Evolutionary conservation across 2,113 vertebrate genomes (phyloP).

Genomic region (Ibidorhyncha struthersii): DNA sequence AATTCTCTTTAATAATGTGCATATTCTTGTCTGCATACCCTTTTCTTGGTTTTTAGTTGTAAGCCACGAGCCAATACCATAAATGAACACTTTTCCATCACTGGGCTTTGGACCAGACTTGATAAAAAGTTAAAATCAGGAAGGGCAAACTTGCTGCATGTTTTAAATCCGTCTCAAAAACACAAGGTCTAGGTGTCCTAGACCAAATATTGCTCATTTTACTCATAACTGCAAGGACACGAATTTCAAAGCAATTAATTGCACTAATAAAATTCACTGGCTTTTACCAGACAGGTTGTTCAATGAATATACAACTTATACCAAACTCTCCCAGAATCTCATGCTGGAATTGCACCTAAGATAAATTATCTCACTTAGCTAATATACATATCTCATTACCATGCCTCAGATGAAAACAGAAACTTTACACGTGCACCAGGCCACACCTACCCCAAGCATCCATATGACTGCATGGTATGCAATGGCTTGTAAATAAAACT

Average conservation of each 20-base stretch:
- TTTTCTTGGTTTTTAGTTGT: neutral
- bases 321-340: neutral
- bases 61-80: neutral
- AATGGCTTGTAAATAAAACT: neutral
- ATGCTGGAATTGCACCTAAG: neutral
- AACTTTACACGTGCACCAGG: neutral
- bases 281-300: neutral
- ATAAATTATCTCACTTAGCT: neutral
- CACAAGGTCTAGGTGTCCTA: neutral
- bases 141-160: neutral
- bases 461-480: neutral
- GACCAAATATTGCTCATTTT: neutral
- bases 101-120: neutral
- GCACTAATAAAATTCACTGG: neutral
- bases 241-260: neutral
- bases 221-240: neutral
- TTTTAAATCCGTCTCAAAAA: neutral
- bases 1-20: neutral
- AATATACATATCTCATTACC: neutral
- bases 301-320: neutral
- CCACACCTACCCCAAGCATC: neutral
- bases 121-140: neutral
- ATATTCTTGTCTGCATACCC: neutral
- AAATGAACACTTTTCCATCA: neutral
- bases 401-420: neutral